A percentile compares a stretch with the other conserved stretches of the same genome.
These are phyloP conservation scores for Synanthedon myopaeformis DNA, from an alignment of 2,888 invertebrate genomes.

Conservation along the genomic window DNA sequence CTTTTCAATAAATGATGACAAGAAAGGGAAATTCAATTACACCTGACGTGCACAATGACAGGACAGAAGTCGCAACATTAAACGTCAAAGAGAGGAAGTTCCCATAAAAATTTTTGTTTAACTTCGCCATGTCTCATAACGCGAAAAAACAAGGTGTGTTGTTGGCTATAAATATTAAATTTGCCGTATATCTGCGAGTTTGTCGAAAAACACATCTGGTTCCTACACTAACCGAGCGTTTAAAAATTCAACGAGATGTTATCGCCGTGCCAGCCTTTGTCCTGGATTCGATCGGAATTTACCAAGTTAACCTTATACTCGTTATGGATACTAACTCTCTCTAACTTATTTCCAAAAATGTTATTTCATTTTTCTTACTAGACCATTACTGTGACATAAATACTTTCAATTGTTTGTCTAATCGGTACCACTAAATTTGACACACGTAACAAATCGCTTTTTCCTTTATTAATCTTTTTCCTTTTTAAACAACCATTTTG, in stretches of 20 bases:
- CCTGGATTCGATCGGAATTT: conserved; percentile 3
- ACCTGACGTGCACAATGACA: conserved; percentile 2
- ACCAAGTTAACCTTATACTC: neutral
- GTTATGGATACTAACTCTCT: no score
- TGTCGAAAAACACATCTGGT: conserved; percentile 49
- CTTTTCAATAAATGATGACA: neutral
- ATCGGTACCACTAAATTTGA: no score
- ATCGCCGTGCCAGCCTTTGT: conserved; percentile 41
- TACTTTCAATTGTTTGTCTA: no score
- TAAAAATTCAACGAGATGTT: conserved; percentile 57
- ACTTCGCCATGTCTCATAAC: conserved; percentile 36
- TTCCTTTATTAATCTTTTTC: no score
- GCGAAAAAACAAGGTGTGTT: conserved; percentile 47
- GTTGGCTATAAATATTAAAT: conserved; percentile 63
- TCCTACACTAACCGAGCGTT: conserved; percentile 46
- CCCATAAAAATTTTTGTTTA: conserved; percentile 16
- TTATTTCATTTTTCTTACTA: no score
- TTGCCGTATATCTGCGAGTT: conserved; percentile 48
- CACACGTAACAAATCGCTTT: no score
- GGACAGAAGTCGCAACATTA: neutral
- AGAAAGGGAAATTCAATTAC: conserved; percentile 11
- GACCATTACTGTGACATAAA: no score
- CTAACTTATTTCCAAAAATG: no score
- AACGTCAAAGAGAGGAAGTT: neutral
- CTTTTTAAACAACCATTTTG: no score